Percentiles rank a stretch among this genome's conserved stretches.
Conservation (phyloP, 1,140 invertebrate species). For the Conopomorpha cramerella region DNA sequence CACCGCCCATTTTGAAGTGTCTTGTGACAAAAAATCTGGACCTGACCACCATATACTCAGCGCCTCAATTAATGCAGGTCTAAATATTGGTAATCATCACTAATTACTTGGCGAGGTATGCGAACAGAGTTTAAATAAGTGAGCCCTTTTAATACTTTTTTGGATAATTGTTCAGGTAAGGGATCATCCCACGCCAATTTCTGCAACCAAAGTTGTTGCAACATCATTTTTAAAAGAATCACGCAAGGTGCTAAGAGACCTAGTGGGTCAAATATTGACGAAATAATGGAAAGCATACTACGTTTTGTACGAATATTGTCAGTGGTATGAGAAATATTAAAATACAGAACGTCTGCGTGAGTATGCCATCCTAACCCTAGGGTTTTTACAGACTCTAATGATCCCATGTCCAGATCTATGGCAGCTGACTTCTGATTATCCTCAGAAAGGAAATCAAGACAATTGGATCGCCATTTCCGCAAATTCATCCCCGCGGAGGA, state of each 20-base stretch:
- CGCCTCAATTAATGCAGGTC: background rate
- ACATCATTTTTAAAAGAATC: too few species aligned
- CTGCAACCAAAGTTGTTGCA: too few species aligned
- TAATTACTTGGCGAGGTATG: background rate
- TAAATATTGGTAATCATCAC: background rate
- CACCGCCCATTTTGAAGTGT: too few species aligned
- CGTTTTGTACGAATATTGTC: too few species aligned
- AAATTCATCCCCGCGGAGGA: slow-evolving; percentile 9
- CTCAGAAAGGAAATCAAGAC: too few species aligned
- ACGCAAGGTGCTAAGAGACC: background rate
- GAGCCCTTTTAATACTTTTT: background rate
- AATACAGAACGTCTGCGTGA: background rate
- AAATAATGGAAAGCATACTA: background rate
- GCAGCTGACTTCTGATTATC: background rate
- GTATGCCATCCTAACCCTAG: background rate
- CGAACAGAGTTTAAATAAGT: background rate
- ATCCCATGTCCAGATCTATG: background rate
- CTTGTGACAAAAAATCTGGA: background rate
- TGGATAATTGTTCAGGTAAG: background rate
- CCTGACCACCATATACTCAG: background rate
- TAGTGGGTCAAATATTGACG: background rate
- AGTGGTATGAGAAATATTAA: too few species aligned
- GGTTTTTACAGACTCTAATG: background rate
- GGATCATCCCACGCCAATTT: too few species aligned
- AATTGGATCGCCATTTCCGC: slow-evolving; percentile 2